Evolutionary conservation across 2,797 vertebrate genomes (phyloP).

Genomic region (Simalia tracyae): DNA sequence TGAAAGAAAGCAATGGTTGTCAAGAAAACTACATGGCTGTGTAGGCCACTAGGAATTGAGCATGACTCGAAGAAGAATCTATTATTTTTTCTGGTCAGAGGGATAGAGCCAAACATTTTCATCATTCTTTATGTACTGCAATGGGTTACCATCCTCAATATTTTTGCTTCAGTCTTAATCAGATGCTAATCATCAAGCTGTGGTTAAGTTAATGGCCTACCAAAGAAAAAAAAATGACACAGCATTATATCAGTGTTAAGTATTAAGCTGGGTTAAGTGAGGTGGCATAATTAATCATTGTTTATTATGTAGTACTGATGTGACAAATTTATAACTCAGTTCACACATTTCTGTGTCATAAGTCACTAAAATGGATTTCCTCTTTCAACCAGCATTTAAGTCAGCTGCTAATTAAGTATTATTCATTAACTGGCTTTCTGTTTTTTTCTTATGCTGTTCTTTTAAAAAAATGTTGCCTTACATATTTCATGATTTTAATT

Average conservation of each 20-base stretch:
- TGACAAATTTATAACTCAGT: neutral
- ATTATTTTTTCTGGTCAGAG: neutral
- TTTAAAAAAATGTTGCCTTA: neutral
- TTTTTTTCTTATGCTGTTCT: neutral
- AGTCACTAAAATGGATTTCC: neutral
- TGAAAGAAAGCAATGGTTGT: neutral
- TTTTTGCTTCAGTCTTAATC: neutral
- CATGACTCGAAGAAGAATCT: neutral
- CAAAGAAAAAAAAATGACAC: neutral
- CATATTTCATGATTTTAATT: neutral
- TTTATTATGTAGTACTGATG: neutral
- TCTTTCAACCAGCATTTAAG: neutral
- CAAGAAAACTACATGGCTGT: neutral
- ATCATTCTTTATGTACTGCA: neutral
- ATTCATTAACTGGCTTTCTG: neutral
- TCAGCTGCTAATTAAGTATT: neutral
- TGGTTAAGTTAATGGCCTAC: neutral
- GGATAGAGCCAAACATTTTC: neutral
- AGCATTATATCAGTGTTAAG: neutral
- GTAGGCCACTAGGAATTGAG: neutral
- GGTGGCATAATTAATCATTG: neutral
- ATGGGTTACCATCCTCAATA: neutral
- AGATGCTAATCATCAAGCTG: neutral
- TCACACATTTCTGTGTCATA: too few relatives aligned
- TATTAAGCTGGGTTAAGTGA: neutral